Conservation (phyloP, 2,888 invertebrate species). For the Proisotoma minuta region DNA sequence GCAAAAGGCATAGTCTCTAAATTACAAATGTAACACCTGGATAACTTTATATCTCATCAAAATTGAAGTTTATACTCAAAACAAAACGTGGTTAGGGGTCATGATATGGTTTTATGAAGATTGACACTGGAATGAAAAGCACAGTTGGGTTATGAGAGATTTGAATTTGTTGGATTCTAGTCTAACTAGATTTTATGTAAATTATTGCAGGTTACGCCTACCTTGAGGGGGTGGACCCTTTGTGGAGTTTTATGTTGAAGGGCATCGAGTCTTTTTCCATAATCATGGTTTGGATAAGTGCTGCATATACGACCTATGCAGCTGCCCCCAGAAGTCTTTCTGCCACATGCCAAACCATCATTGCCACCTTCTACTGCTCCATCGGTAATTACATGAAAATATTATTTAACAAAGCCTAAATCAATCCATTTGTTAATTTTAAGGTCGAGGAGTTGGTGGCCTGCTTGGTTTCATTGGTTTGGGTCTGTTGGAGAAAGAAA, state of each 20-base stretch:
- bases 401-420: not conserved
- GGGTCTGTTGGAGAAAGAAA: constrained; percentile 34
- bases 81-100: too few species aligned
- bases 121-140: too few species aligned
- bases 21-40: too few species aligned
- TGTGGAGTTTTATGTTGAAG: constrained; percentile 41
- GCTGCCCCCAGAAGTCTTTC: constrained; percentile 43
- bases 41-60: too few species aligned
- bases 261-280: constrained; percentile 47
- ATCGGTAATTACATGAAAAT: constrained; percentile 27
- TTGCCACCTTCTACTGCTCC: constrained; percentile 44
- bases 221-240: constrained; percentile 28
- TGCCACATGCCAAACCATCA: constrained; percentile 44
- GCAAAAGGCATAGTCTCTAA: constrained; percentile 9
- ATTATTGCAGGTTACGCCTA: constrained; percentile 43
- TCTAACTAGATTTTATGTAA: not conserved
- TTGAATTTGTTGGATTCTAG: too few species aligned
- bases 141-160: too few species aligned
- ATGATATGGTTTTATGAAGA: too few species aligned
- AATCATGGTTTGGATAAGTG: constrained; percentile 43
- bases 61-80: too few species aligned
- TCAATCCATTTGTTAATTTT: constrained; percentile 2
- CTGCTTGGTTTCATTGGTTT: constrained; percentile 37
- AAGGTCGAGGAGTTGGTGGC: constrained; percentile 45
- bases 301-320: constrained; percentile 42